Evolutionary conservation across 2,888 invertebrate species (phyloP).

Genomic region (Acrobasis suavella): DNA sequence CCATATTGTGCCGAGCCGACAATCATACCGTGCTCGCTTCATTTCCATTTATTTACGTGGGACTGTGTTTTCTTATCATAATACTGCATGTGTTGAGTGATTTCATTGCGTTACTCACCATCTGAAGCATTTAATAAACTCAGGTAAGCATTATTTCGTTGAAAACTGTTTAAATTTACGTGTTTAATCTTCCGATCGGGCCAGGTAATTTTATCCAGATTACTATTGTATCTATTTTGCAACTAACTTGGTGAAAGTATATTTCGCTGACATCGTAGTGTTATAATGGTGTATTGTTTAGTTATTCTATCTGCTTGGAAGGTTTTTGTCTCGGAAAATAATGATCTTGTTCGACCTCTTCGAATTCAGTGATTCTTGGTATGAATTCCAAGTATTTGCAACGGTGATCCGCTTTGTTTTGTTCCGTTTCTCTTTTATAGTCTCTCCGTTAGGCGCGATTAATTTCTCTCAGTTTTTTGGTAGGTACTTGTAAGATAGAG

Average conservation of each 20-base stretch:
- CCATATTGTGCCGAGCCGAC: slow-evolving; percentile 10
- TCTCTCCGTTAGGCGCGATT: background rate
- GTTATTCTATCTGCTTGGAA: background rate
- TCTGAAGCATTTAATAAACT: slow-evolving; percentile 46
- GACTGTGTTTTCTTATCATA: slow-evolving; percentile 56
- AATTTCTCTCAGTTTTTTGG: background rate
- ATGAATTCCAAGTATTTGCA: slow-evolving; percentile 1
- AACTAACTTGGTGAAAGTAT: slow-evolving; percentile 10
- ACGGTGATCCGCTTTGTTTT: slow-evolving; percentile 8
- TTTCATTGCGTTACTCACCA: slow-evolving; percentile 54
- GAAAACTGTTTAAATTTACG: background rate
- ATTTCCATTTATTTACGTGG: slow-evolving; percentile 48
- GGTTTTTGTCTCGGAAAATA: slow-evolving; percentile 1
- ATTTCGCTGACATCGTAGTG: background rate
- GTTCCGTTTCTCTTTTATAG: background rate
- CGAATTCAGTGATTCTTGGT: background rate
- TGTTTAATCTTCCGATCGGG: background rate
- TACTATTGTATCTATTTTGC: background rate
- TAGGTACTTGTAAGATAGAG: background rate
- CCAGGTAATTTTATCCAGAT: slow-evolving; percentile 3
- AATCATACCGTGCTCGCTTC: slow-evolving; percentile 35
- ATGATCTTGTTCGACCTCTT: background rate
- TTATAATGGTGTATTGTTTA: slow-evolving; percentile 15
- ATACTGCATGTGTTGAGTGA: slow-evolving; percentile 51
- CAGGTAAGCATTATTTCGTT: slow-evolving; percentile 51